These are phyloP conservation scores for Cyanoramphus novaezelandiae DNA, from an alignment of 2,113 vertebrate species.

Conservation along the genomic window DNA sequence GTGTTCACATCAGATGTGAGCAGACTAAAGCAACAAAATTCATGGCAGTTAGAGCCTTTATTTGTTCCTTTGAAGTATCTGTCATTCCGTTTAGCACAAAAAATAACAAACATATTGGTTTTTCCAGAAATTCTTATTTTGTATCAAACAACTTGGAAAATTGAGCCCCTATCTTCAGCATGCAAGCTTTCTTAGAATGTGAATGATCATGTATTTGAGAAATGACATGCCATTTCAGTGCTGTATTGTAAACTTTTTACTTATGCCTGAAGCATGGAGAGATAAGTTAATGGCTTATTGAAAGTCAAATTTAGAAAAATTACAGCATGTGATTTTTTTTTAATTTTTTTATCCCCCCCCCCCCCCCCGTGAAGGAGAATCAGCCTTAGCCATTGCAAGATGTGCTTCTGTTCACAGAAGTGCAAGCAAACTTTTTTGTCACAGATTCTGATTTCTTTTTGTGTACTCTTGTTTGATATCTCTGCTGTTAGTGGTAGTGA, in stretches of 20 bases:
- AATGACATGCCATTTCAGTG: background rate
- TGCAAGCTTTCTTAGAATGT: background rate
- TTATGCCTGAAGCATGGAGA: background rate
- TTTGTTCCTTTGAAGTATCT: background rate
- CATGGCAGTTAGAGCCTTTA: background rate
- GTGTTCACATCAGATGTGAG: background rate
- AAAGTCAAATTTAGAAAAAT: background rate
- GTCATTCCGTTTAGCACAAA: background rate
- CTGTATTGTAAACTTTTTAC: background rate
- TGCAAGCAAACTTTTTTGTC: background rate
- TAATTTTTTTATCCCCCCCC: too few relatives aligned
- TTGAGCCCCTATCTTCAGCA: background rate
- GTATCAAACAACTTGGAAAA: background rate
- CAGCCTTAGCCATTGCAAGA: background rate
- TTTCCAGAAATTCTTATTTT: background rate
- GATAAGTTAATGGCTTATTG: background rate
- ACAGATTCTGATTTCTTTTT: background rate
- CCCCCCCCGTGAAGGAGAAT: background rate
- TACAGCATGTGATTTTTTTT: fast-evolving
- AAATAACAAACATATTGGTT: background rate
- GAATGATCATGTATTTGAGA: background rate
- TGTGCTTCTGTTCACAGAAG: background rate
- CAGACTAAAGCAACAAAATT: background rate
- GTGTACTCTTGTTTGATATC: background rate
- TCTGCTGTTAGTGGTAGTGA: background rate